These are phyloP conservation scores for Pristionchus exspectatus DNA, from an alignment of 2,888 invertebrate genomes.

Conservation along the genomic window DNA sequence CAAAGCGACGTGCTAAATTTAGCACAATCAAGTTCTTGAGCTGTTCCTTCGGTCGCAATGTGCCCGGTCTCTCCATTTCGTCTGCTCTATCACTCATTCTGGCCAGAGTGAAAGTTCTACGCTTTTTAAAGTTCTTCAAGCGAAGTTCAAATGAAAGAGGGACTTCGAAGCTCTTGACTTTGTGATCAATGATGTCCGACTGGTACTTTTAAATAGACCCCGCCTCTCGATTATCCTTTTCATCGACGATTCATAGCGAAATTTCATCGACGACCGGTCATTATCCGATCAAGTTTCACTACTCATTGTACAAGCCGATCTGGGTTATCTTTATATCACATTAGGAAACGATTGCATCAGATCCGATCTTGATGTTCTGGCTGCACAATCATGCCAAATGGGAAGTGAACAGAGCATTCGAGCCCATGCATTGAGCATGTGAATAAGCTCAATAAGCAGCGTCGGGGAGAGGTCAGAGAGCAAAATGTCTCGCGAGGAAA, in stretches of 20 bases:
- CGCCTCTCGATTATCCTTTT: neutral
- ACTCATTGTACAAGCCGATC: neutral
- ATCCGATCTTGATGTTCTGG: no score
- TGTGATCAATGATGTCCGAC: neutral
- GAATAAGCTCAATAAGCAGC: no score
- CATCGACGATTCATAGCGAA: no score
- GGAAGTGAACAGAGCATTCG: neutral
- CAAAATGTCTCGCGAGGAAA: no score
- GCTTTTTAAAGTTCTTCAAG: neutral
- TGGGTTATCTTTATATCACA: neutral
- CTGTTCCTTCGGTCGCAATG: neutral
- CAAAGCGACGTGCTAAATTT: neutral
- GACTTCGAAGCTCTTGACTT: neutral
- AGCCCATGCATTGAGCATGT: no score
- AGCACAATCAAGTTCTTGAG: neutral
- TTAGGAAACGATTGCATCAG: neutral
- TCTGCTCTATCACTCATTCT: neutral
- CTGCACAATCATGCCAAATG: no score
- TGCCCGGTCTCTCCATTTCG: neutral
- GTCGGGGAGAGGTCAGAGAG: no score
- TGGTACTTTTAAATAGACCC: neutral
- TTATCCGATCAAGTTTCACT: neutral
- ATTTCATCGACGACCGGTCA: neutral
- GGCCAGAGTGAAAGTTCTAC: neutral
- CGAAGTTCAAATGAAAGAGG: neutral